A percentile compares a stretch with the other conserved stretches of the same genome.
Evolutionary conservation across 2,797 vertebrate species (phyloP).

Genomic region (Pipistrellus pygmaeus): DNA sequence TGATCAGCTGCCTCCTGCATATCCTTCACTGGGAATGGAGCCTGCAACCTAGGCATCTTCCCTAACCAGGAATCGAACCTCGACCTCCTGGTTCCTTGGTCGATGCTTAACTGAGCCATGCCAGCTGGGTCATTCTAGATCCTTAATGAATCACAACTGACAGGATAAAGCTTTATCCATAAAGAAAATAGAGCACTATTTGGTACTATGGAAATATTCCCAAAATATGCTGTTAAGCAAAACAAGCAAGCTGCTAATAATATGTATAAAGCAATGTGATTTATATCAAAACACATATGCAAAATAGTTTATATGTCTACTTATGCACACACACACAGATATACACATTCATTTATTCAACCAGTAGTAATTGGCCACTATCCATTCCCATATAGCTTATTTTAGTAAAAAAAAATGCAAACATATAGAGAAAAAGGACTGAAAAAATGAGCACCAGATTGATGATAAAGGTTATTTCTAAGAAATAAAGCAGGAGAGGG

Average conservation of each 20-base stretch:
- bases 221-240: neutral
- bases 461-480: constrained; percentile 3
- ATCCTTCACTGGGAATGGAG: too few relatives aligned
- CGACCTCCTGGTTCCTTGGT: too few relatives aligned
- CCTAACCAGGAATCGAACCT: too few relatives aligned
- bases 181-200: neutral
- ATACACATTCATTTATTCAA: neutral
- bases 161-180: neutral
- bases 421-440: neutral
- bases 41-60: too few relatives aligned
- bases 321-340: neutral
- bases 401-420: neutral
- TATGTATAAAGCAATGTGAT: constrained; percentile 31
- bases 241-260: constrained; percentile 52
- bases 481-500: neutral
- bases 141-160: neutral
- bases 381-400: neutral
- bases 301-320: neutral
- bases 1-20: too few relatives aligned
- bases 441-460: neutral
- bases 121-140: neutral
- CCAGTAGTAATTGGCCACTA: neutral
- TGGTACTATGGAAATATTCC: neutral
- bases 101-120: too few relatives aligned
- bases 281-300: constrained; percentile 46